Evolutionary conservation across 2,113 vertebrate species (phyloP).

Genomic region (Phodopus roborovskii): DNA sequence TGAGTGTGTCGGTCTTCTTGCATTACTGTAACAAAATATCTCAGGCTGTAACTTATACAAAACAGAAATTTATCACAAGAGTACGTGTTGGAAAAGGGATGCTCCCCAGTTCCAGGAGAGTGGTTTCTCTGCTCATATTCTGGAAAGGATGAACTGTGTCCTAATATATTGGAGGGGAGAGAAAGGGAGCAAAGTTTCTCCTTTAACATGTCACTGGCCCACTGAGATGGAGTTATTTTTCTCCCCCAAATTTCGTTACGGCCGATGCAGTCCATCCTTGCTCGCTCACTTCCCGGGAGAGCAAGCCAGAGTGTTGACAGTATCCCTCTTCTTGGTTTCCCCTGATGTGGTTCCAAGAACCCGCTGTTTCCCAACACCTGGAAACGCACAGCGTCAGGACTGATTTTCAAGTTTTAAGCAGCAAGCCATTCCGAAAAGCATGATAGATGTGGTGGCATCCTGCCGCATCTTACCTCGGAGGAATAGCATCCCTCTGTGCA

Average conservation of each 20-base stretch:
- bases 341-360: no score
- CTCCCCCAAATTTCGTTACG: background rate
- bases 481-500: no score
- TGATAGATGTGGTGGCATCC: background rate
- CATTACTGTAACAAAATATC: background rate
- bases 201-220: background rate
- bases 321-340: background rate
- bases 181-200: background rate
- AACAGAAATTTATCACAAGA: background rate
- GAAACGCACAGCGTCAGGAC: background rate
- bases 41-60: background rate
- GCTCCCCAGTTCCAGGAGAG: background rate
- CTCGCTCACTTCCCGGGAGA: background rate
- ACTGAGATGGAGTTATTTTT: background rate
- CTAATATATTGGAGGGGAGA: no score
- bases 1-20: background rate
- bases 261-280: background rate
- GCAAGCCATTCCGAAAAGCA: no score
- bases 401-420: background rate
- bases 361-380: background rate
- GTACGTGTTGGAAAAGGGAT: background rate
- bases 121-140: background rate
- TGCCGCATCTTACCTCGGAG: no score
- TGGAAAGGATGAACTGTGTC: background rate
- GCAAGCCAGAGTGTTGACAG: background rate